Evolutionary conservation across 1,140 invertebrate genomes (phyloP).

Genomic region (Drosophila leontia): DNA sequence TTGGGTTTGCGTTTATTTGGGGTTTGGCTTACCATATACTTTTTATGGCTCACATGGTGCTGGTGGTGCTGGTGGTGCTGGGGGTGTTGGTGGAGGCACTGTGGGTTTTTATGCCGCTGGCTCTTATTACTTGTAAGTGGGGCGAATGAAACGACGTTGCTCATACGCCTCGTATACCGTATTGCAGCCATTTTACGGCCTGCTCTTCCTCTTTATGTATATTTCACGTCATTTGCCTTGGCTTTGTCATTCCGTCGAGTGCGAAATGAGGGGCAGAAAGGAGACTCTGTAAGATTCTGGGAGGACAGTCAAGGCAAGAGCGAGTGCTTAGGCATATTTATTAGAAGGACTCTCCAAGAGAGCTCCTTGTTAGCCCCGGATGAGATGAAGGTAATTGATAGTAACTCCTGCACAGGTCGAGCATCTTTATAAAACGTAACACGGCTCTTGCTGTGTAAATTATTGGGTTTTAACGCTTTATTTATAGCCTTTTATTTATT

Average conservation of each 20-base stretch:
- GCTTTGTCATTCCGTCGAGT: slow-evolving; percentile 65
- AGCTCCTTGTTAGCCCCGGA: slow-evolving; percentile 67
- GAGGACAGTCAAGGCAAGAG: slow-evolving; percentile 11
- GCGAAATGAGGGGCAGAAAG: background rate
- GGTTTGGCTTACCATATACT: slow-evolving; percentile 58
- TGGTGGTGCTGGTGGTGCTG: slow-evolving; percentile 25
- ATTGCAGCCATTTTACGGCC: slow-evolving; percentile 66
- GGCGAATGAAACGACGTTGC: slow-evolving; percentile 53
- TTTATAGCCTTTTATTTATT: slow-evolving; percentile 16
- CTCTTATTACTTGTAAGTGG: slow-evolving; percentile 77
- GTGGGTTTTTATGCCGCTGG: slow-evolving; percentile 70
- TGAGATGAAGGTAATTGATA: slow-evolving; percentile 75
- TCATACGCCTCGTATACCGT: slow-evolving; percentile 56
- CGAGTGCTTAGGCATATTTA: slow-evolving; percentile 56
- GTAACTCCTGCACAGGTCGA: slow-evolving; percentile 49
- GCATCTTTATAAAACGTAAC: background rate
- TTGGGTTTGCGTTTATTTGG: slow-evolving; percentile 42
- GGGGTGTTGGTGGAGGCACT: slow-evolving; percentile 28
- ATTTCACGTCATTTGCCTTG: slow-evolving; percentile 73
- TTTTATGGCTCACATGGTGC: slow-evolving; percentile 70
- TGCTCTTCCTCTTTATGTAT: slow-evolving; percentile 54
- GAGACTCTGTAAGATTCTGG: background rate
- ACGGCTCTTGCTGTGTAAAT: slow-evolving; percentile 15
- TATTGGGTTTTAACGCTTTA: slow-evolving; percentile 23
- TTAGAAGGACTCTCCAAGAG: slow-evolving; percentile 47